phyloP scores from a whole-genome alignment of 2,888 invertebrate genomes.

The Agrochola circellaris region DNA sequence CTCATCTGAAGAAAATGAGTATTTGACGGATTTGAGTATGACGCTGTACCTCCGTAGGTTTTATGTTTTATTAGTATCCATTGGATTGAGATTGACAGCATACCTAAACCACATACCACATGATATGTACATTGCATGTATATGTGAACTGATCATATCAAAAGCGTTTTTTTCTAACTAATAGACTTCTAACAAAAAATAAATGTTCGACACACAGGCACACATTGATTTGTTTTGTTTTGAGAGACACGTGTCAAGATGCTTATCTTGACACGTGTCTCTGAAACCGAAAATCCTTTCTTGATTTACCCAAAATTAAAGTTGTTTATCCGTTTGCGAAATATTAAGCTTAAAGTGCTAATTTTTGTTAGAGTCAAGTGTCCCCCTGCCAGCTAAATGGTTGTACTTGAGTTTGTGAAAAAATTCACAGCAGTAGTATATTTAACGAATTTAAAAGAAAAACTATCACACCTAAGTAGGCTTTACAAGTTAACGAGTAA shows the following conservation, averaged over 20 bases:
- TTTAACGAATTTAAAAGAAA: no score
- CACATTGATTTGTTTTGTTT: background rate
- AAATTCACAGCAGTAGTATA: no score
- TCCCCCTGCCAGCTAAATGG: no score
- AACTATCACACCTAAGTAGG: no score
- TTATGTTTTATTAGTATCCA: constrained; percentile 20
- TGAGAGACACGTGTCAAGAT: no score
- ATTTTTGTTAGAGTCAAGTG: no score
- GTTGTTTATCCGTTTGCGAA: no score
- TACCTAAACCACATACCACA: background rate
- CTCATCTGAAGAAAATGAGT: constrained; percentile 28
- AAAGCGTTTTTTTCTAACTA: background rate
- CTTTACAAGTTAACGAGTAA: no score
- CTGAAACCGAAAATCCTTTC: background rate
- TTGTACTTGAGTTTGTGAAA: no score
- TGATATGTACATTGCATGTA: background rate
- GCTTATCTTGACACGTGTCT: no score
- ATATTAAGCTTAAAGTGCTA: no score
- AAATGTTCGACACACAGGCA: background rate
- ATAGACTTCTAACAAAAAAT: background rate
- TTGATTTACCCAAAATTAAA: background rate
- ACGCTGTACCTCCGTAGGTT: background rate
- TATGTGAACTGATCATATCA: background rate
- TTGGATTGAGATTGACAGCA: background rate
- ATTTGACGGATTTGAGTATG: constrained; percentile 32